These are phyloP conservation scores for Chrysomallon squamiferum DNA, from an alignment of 1,140 invertebrate genomes.

Conservation along the genomic window DNA sequence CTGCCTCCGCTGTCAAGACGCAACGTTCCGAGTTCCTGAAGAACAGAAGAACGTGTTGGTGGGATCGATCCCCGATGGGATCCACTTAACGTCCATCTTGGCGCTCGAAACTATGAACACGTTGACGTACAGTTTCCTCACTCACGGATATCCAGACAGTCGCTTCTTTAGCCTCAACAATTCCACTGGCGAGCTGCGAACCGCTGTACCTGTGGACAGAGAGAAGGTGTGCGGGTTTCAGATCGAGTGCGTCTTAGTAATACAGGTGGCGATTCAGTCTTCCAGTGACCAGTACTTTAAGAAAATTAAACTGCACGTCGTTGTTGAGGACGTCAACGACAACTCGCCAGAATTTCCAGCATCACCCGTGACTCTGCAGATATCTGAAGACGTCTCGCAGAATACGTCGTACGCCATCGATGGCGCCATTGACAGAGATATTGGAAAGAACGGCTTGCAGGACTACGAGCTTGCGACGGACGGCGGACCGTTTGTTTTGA, in stretches of 20 bases:
- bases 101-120: conserved; percentile 9
- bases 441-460: conserved; percentile 19
- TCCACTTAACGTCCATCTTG: conserved; percentile 16
- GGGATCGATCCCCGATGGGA: conserved; percentile 33
- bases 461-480: conserved; percentile 9
- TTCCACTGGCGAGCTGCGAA: conserved; percentile 23
- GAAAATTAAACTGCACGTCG: conserved; percentile 29
- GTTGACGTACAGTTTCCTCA: conserved; percentile 31
- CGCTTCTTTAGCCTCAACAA: conserved; percentile 27
- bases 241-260: conserved; percentile 18
- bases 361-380: conserved; percentile 14
- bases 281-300: conserved; percentile 25
- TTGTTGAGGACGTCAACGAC: conserved; percentile 31
- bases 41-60: conserved; percentile 20
- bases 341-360: conserved; percentile 25
- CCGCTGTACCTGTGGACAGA: conserved; percentile 23
- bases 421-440: conserved; percentile 29
- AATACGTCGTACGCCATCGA: conserved; percentile 24
- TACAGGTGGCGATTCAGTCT: conserved; percentile 34
- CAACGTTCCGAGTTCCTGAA: conserved; percentile 20
- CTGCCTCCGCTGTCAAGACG: conserved; percentile 5
- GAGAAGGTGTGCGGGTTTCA: conserved; percentile 37
- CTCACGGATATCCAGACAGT: conserved; percentile 15
- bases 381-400: conserved; percentile 23
- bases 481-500: conserved; percentile 6